Base-by-base conservation (phyloP, 2,797 vertebrate genomes). In the Holocentrus rufus region DNA sequence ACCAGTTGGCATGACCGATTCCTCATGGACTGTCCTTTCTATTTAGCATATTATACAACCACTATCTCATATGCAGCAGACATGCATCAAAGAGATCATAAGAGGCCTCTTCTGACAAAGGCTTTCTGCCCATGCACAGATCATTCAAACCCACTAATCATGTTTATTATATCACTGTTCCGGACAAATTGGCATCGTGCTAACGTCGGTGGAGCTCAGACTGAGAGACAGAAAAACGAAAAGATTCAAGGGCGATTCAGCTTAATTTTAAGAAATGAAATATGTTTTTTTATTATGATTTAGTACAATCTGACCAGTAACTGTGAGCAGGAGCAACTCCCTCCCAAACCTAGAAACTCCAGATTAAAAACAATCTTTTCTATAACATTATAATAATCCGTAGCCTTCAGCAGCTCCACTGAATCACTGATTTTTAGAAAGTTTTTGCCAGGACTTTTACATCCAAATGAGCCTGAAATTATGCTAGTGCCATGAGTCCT, bases 391-490 rank as follows among this genome's bases (percentile, higher is more conserved):
- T 59, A 31, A 71, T 22, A 55, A 42, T 13, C 42, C 15, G 63
- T 46, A 2, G 57, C 80, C 73, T 50, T 1, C 2, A 78, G 82
- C 77, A 1, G 60, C 68, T 54, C 78, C 20, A 20, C 1, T 3
- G 73, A 0, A 2, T 1, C 2, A 56, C 60, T 55, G 69, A 77
- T 42, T 69, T 56, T 17, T 71, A 53, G 18, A n/a, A 72, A 76
- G 67, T 27, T 60, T 74, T 83, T 8, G 20, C 72, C 39, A 30
- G 39, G 17, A 60, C 18, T 50, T 71, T 84, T 61, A 75, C 82
- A 70, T 82, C 56, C 31, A 46, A 65, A 78, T 80, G 56, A 62
- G 68, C 30, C n/a, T 50, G 1, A 46, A 46, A 56, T 44, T 17
- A 46, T 3, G 15, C 13, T 2, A 17, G 4, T 0, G n/a, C 67